Evolutionary conservation across 1,140 invertebrate genomes (phyloP), one percentile per base, ranked within the genome.

Genomic region (Uloborus diversus): DNA sequence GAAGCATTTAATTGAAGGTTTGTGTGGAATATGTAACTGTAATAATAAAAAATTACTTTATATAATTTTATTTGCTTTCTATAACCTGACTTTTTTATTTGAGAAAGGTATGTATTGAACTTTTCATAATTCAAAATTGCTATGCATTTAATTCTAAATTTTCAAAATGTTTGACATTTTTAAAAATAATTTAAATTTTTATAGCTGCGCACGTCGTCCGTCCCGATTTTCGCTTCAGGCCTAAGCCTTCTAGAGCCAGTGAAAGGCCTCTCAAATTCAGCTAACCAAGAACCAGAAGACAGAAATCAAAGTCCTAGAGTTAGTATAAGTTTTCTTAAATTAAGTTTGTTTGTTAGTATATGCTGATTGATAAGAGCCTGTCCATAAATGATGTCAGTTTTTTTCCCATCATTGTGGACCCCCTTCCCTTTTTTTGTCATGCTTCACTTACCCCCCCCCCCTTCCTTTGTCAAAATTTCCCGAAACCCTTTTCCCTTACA

Each of bases 191-290:
- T 17, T 32, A 9, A 35, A 49, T 25, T 20, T 51, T 73, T 62
- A 42, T 27, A 82, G 81, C 64, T 82, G 51, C 66, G 81, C 42
- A 82, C 79, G 35, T 71, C 81, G 25, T 80, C 81, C 69, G 73
- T 82, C 57, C 81, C 81, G 61, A 68, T 82, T 25, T 82, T 80
- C 37, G 81, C 81, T 35, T 82, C 78, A 71, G 47, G 81, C 61
- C 70, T 82, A 32, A 79, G 81, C 42, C 70, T 82, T 20, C 59
- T 82, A 32, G 81, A 82, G 28, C 81, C 81, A 30, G 59, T 75
- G 25, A 81, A 79, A 47, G 73, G 70, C 35, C 65, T 47, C n/a
- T 20, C 61, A 80, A 69, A 33, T 30, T 56, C 68, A 70, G 65
- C 57, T 69, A 79, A 68, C 32, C 64, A 42, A 28, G 65, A 69